Conservation (phyloP, 2,888 invertebrate species). For the Melanophora roralis region DNA sequence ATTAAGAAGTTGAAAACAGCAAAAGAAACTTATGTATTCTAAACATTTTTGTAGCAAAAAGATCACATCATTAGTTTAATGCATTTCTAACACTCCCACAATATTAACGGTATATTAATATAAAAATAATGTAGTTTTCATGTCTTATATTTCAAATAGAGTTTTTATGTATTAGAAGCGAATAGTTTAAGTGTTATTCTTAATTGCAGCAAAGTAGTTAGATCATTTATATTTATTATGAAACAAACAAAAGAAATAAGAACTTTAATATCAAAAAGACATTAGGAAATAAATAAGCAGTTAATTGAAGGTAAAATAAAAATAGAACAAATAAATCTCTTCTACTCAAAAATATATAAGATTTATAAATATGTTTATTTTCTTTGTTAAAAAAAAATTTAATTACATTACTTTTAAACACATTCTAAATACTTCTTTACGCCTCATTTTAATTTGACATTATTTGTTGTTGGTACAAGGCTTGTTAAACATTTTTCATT, state of each 20-base stretch:
- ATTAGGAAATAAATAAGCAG: not conserved
- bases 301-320: no score
- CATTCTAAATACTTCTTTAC: no score
- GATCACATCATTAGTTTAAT: not conserved
- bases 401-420: no score
- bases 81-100: not conserved
- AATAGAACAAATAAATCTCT: no score
- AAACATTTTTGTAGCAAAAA: not conserved
- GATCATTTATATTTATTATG: not conserved
- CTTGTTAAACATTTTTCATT: no score
- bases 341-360: no score
- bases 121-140: not conserved
- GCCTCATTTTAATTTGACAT: no score
- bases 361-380: no score
- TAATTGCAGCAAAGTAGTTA: not conserved
- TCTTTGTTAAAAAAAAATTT: no score
- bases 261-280: not conserved
- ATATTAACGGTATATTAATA: not conserved
- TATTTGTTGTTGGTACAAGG: no score
- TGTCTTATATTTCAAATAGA: not conserved
- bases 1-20: not conserved
- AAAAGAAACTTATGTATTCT: not conserved
- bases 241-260: not conserved
- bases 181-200: not conserved
- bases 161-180: no score